Percentiles rank a stretch among this genome's conserved stretches.
These are phyloP conservation scores for Pica pica DNA, from an alignment of 2,113 vertebrate genomes.

Conservation along the genomic window DNA sequence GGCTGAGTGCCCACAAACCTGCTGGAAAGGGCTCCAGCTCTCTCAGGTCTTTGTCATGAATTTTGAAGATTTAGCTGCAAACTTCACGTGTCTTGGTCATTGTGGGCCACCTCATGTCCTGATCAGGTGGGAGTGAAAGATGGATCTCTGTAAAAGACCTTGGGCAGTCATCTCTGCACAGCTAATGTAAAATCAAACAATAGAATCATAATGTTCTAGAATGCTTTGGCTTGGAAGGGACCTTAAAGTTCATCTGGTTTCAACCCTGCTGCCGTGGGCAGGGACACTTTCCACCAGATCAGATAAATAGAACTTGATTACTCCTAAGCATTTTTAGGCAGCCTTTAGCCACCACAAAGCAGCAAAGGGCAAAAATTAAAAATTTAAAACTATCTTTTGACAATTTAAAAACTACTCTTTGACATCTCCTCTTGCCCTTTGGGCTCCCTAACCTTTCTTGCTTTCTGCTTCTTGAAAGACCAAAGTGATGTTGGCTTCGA, in stretches of 20 bases:
- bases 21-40: neutral
- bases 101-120: neutral
- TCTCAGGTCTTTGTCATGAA: neutral
- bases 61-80: neutral
- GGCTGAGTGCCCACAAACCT: conserved; percentile 3
- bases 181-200: neutral
- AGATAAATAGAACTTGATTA: neutral
- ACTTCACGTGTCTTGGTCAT: neutral
- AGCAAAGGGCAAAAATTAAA: neutral
- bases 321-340: neutral
- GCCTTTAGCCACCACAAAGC: neutral
- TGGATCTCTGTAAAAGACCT: neutral
- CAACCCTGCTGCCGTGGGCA: rapidly evolving
- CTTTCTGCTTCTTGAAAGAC: neutral
- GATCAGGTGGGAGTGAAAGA: neutral
- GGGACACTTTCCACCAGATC: neutral
- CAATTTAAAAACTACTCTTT: neutral
- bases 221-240: neutral
- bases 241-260: neutral
- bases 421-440: neutral
- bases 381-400: neutral
- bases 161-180: neutral
- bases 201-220: neutral
- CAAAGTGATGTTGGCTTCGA: neutral
- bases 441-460: neutral